Conservation (phyloP, 2,888 invertebrate genomes). For the Lathronympha strigana region DNA sequence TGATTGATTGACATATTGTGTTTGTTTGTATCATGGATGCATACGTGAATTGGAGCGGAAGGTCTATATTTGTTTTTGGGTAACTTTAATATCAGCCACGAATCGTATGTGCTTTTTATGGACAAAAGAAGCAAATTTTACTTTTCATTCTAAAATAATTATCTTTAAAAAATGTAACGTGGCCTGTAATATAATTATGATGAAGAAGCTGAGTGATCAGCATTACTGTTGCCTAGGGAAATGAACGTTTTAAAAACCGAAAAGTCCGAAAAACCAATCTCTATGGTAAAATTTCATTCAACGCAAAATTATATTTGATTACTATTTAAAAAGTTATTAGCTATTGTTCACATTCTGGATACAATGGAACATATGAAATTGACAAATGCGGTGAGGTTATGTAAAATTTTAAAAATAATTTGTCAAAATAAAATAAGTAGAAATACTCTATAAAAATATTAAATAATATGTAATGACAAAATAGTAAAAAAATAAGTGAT, state of each 20-base stretch:
- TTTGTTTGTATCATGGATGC: background rate
- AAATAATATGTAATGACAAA: background rate
- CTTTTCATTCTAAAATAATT: too few species aligned
- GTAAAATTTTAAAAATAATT: slow-evolving; percentile 30
- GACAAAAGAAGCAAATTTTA: too few species aligned
- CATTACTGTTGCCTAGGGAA: background rate
- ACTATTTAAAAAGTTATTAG: background rate
- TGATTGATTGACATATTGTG: slow-evolving; percentile 3
- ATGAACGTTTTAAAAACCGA: background rate
- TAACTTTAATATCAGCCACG: too few species aligned
- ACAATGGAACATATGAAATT: slow-evolving; percentile 9
- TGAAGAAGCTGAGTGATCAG: background rate
- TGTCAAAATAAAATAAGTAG: slow-evolving; percentile 14
- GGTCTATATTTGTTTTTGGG: too few species aligned
- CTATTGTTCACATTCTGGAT: background rate
- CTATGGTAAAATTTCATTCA: background rate
- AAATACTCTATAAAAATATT: background rate
- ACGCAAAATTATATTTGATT: background rate
- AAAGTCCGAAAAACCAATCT: too few species aligned
- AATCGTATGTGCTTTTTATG: too few species aligned
- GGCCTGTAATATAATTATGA: too few species aligned
- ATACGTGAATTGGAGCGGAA: too few species aligned
- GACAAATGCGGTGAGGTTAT: slow-evolving; percentile 38
- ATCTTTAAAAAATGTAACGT: too few species aligned
- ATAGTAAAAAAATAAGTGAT: slow-evolving; percentile 7